phyloP scores from a whole-genome alignment of 2,888 invertebrate genomes.

The Rhogogaster chlorosoma region DNA sequence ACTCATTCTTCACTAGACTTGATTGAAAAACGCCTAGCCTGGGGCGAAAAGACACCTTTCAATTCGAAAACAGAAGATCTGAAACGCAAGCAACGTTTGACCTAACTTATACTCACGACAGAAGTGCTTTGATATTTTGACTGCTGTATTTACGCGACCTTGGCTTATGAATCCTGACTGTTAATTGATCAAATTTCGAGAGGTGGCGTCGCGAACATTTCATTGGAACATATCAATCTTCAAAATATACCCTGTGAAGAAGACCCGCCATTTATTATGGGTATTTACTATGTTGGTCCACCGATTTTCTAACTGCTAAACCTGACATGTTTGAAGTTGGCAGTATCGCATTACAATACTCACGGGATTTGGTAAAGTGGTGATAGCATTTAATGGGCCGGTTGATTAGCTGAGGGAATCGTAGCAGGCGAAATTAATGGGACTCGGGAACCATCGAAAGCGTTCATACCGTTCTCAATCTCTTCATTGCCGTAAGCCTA shows the following conservation, averaged over 20 bases:
- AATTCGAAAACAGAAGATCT: background rate
- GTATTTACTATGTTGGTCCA: no score
- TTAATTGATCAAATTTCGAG: background rate
- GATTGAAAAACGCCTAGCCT: background rate
- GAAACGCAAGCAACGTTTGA: background rate
- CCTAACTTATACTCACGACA: background rate
- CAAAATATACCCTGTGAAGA: background rate
- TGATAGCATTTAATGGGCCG: slow-evolving; percentile 10
- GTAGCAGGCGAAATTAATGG: background rate
- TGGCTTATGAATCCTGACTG: background rate
- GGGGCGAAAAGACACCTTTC: background rate
- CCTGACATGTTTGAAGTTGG: background rate
- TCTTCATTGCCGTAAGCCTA: background rate
- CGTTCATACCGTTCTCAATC: slow-evolving; percentile 1
- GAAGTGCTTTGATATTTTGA: no score
- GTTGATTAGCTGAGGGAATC: background rate
- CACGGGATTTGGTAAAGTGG: background rate
- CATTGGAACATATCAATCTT: background rate
- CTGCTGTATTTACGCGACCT: background rate
- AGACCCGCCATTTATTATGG: background rate
- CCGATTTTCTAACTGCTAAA: background rate
- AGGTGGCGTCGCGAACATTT: background rate
- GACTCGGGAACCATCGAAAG: background rate
- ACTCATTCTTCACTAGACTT: background rate
- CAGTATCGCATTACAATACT: background rate